Evolutionary conservation across 2,113 vertebrate species (phyloP).

Genomic region (Emydura subglobosa): DNA sequence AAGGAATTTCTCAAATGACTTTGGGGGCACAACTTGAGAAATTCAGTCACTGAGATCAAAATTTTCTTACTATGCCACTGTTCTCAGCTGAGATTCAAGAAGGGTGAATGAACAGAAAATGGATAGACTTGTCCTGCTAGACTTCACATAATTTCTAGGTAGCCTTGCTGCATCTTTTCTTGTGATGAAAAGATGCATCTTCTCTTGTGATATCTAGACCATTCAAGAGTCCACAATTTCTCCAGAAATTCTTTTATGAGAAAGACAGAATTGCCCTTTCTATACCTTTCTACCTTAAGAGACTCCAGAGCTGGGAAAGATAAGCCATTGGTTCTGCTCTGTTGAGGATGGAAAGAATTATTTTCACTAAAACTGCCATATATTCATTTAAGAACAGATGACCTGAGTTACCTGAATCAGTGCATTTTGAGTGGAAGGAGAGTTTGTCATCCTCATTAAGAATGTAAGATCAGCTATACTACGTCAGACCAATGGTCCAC

Average conservation of each 20-base stretch:
- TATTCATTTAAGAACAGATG: not conserved
- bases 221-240: not conserved
- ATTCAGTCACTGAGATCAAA: too few relatives aligned
- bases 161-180: not conserved
- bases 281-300: not conserved
- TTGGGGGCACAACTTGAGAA: too few relatives aligned
- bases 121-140: not conserved
- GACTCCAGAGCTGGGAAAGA: not conserved
- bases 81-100: too few relatives aligned
- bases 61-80: too few relatives aligned
- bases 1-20: not conserved
- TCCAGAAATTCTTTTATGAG: not conserved
- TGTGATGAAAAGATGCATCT: too few relatives aligned
- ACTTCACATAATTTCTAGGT: not conserved
- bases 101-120: not conserved
- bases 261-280: not conserved
- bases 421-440: not conserved
- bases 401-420: not conserved
- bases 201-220: not conserved
- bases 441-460: too few relatives aligned
- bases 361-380: not conserved
- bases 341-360: not conserved
- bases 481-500: too few relatives aligned
- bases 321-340: not conserved
- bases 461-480: too few relatives aligned